A percentile compares a stretch with the other conserved stretches of the same genome.
Conservation (phyloP, 2,797 vertebrate species). For the Galaxias olidus region DNA sequence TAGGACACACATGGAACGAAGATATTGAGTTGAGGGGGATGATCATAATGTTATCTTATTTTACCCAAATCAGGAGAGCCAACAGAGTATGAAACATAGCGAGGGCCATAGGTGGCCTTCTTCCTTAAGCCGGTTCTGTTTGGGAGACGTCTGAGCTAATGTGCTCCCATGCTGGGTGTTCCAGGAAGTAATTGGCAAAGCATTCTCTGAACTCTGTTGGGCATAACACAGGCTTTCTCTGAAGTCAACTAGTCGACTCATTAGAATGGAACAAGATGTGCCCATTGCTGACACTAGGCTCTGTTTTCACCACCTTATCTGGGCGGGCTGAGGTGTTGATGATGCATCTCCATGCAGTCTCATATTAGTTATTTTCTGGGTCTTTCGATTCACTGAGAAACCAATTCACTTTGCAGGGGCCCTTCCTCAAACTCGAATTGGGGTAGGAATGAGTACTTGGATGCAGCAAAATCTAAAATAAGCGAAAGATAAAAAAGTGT, state of each 20-base stretch:
- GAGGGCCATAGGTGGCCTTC: too few species aligned
- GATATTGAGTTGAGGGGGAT: slow-evolving; percentile 43
- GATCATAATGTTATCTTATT: slow-evolving; percentile 15
- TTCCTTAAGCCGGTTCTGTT: too few species aligned
- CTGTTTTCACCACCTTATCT: not conserved
- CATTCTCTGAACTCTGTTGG: not conserved
- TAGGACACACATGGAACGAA: slow-evolving; percentile 55
- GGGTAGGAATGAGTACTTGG: not conserved
- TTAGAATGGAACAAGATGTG: not conserved
- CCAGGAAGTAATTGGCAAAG: not conserved
- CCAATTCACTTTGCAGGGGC: slow-evolving; percentile 42
- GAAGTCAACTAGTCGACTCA: not conserved
- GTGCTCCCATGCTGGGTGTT: not conserved
- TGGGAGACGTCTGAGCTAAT: too few species aligned
- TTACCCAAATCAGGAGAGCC: slow-evolving; percentile 20
- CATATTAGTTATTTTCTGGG: slow-evolving; percentile 9
- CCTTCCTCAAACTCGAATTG: slow-evolving; percentile 25
- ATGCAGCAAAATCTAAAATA: too few species aligned
- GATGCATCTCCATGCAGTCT: slow-evolving; percentile 11
- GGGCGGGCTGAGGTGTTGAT: not conserved
- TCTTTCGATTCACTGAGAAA: slow-evolving; percentile 33
- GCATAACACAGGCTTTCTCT: not conserved
- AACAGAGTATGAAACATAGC: too few species aligned
- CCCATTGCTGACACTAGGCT: slow-evolving; percentile 9
- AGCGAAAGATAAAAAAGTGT: too few species aligned